phyloP scores from a whole-genome alignment of 2,888 invertebrate species.

The Lycia hirtaria region DNA sequence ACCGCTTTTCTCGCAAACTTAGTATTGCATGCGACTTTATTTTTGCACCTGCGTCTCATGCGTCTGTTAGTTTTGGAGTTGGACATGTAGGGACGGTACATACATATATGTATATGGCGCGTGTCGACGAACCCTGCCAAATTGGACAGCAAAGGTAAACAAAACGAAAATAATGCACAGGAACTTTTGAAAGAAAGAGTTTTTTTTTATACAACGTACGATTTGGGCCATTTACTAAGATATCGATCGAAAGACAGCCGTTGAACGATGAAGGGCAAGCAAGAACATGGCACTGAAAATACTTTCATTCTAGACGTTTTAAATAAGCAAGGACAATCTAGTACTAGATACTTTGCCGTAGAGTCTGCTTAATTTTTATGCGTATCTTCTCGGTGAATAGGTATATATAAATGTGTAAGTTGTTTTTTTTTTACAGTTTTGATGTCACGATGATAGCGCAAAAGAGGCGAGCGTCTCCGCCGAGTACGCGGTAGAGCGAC shows the following conservation, averaged over 20 bases:
- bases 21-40: constrained; percentile 8
- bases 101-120: constrained; percentile 25
- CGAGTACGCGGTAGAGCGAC: constrained; percentile 59
- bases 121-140: constrained; percentile 35
- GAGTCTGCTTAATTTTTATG: constrained; percentile 4
- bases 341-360: not conserved
- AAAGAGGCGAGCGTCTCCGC: constrained; percentile 38
- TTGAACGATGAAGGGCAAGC: constrained; percentile 21
- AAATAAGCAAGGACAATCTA: not conserved
- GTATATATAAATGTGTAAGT: constrained; percentile 28
- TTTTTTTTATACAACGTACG: not conserved
- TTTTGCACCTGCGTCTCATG: constrained; percentile 28
- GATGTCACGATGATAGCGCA: constrained; percentile 55
- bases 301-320: constrained; percentile 1
- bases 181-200: not conserved
- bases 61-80: not conserved
- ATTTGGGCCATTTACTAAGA: not conserved
- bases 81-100: constrained; percentile 15
- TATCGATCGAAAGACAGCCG: constrained; percentile 6
- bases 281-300: constrained; percentile 10
- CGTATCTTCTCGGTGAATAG: constrained; percentile 22
- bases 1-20: not conserved
- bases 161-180: constrained; percentile 8
- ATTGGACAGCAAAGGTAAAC: constrained; percentile 29
- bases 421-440: constrained; percentile 37